Percentiles rank a stretch among this genome's conserved stretches.
phyloP scores from a whole-genome alignment of 2,113 vertebrate genomes.

The Paramisgurnus dabryanus region DNA sequence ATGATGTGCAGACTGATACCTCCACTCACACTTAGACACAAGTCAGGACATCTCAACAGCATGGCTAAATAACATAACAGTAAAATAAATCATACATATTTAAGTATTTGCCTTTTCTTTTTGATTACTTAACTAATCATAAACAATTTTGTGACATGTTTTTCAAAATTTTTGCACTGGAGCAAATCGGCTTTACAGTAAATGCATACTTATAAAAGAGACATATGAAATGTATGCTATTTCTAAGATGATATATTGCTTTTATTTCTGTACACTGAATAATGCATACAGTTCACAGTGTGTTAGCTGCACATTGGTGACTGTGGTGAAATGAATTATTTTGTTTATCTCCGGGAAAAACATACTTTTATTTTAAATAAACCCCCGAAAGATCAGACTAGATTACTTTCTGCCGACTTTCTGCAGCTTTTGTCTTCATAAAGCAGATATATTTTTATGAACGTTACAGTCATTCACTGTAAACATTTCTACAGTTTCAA shows the following conservation, averaged over 20 bases:
- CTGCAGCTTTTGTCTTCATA: conserved; percentile 4
- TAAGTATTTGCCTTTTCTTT: too few species aligned
- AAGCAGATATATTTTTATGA: neutral
- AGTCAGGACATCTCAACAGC: too few species aligned
- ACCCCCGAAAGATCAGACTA: too few species aligned
- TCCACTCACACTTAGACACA: neutral
- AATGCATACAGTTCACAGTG: conserved; percentile 24
- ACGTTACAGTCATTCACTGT: neutral
- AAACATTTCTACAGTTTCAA: neutral
- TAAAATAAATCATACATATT: too few species aligned
- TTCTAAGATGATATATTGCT: conserved; percentile 5
- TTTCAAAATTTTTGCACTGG: too few species aligned
- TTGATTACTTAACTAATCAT: too few species aligned
- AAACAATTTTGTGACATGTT: too few species aligned
- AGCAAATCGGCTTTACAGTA: too few species aligned
- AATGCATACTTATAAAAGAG: too few species aligned
- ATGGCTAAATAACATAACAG: too few species aligned
- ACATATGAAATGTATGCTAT: neutral
- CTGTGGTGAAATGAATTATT: conserved; percentile 22
- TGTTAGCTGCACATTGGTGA: neutral
- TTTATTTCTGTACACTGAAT: conserved; percentile 43
- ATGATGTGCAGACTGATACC: neutral
- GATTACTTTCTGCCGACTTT: neutral
- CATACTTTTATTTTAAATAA: neutral
- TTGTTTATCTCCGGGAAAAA: conserved; percentile 12